Base-by-base conservation (phyloP, 2,888 invertebrate genomes). In the Cryptocephalus primarius region DNA sequence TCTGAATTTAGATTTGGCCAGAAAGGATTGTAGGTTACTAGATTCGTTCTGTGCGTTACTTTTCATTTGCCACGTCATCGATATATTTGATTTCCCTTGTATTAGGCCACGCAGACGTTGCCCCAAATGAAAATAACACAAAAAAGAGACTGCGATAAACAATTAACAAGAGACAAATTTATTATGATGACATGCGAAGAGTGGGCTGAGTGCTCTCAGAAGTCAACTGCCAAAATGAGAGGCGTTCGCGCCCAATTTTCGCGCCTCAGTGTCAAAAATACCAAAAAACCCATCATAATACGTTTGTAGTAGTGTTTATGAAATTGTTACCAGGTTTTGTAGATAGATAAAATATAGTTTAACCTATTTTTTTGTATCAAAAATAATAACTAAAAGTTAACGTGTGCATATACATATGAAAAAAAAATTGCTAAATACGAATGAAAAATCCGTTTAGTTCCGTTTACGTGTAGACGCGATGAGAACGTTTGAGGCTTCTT, bases 111-210 rank as follows among this genome's bases (percentile, higher is more conserved):
- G 63, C 62, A 61, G 60, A 57, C 56, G 57, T 55, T 56, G 62
- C 61, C 62, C 55, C 56, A 58, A 49, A 57, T 60, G 60, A 56
- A 59, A 22, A 22, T 59, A 56, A 60, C 59, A 56, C 58, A 59
- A 60, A 61, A 68, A 71, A 71, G 71, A 71, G 70, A 71, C 71
- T 71, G 71, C 71, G 70, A 71, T 71, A 67, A 67, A 70, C 70
- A 68, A 67, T 68, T 70, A 67, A 68, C 68, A 69, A 67, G 67
- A 55, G 62, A 64, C 68, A 67, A 69, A 69, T 66, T 60, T 69
- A 70, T 69, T 68, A 66, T 67, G 67, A 67, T 67, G 66, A 64
- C 63, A 56, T 61, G 52, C 56, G 47, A 34, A 32, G 22, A 22
- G 6, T 22, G 47, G 47, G 45, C 46, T n/a, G n/a, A n/a, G n/a